phyloP scores from a whole-genome alignment of 2,888 invertebrate species.

The Isotomurus palustris region DNA sequence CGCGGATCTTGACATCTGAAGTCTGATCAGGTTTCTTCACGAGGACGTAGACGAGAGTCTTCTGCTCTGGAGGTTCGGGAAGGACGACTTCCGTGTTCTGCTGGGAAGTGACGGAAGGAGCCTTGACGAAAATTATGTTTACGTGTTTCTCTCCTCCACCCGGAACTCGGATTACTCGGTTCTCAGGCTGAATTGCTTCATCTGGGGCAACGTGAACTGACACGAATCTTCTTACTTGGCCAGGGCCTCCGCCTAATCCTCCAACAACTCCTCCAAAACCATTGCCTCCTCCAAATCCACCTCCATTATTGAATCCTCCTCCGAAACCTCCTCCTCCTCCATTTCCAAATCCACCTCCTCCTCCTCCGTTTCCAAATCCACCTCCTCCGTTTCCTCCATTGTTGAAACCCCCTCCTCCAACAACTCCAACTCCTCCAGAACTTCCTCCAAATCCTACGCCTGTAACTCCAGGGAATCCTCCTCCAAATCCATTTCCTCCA shows the following conservation, averaged over 20 bases:
- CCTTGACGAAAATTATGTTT: constrained; percentile 32
- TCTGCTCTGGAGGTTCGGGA: constrained; percentile 20
- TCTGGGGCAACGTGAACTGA: constrained; percentile 30
- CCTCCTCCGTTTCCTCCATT: constrained; percentile 8
- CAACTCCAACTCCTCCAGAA: constrained; percentile 4
- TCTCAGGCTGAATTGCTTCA: constrained; percentile 8
- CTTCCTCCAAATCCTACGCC: constrained; percentile 1
- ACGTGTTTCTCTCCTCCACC: constrained; percentile 24
- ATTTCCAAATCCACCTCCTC: constrained; percentile 16
- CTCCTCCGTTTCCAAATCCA: constrained; percentile 10
- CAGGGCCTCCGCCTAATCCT: constrained; percentile 9
- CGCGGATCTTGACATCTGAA: constrained; percentile 20
- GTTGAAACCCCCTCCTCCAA: constrained; percentile 2
- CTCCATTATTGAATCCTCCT: background rate
- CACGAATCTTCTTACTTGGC: constrained; percentile 27
- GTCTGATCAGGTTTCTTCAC: constrained; percentile 16
- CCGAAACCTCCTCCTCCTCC: constrained; percentile 1
- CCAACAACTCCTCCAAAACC: background rate
- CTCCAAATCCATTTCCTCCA: background rate
- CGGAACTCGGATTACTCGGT: constrained; percentile 20
- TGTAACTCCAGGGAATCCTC: constrained; percentile 7
- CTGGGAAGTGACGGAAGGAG: constrained; percentile 14
- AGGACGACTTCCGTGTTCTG: constrained; percentile 30
- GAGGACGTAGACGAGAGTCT: constrained; percentile 25
- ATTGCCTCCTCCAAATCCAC: background rate